A percentile compares a stretch with the other conserved stretches of the same genome.
Conservation (phyloP, 1,140 invertebrate species). For the Brachystomella parvula region DNA sequence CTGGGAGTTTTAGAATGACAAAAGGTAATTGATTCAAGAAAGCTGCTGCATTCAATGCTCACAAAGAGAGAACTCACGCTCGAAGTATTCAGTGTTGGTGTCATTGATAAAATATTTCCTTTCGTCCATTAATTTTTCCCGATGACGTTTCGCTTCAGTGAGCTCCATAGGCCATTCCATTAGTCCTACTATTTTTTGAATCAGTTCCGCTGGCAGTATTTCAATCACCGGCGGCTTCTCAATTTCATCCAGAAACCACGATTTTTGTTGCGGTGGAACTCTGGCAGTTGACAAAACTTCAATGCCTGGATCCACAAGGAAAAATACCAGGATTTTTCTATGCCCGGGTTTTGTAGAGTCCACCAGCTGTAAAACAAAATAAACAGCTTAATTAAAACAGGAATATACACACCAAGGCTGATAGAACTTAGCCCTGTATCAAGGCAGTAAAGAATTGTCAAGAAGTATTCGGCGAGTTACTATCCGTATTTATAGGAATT, state of each 20-base stretch:
- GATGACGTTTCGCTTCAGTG: neutral
- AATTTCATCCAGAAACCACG: neutral
- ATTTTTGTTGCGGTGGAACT: neutral
- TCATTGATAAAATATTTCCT: neutral
- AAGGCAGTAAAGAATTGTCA: too few species aligned
- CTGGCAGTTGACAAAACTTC: neutral
- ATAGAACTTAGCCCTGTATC: too few species aligned
- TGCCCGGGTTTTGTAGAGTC: neutral
- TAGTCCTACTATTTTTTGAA: neutral
- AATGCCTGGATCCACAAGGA: slow-evolving; percentile 7
- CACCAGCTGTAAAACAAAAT: slow-evolving; percentile 4
- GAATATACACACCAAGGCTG: too few species aligned
- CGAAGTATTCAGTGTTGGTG: neutral
- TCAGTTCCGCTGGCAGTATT: neutral
- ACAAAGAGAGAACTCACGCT: too few species aligned
- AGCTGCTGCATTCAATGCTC: too few species aligned
- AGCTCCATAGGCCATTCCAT: neutral
- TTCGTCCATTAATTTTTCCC: neutral
- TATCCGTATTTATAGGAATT: too few species aligned
- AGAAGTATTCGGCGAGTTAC: too few species aligned
- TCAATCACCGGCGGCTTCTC: neutral
- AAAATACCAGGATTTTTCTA: neutral
- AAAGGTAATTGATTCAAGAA: too few species aligned
- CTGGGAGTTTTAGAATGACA: too few species aligned
- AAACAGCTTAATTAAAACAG: too few species aligned